Evolutionary conservation across 1,140 invertebrate genomes (phyloP), one percentile per base, ranked within the genome.

Genomic region (Potamilus streckersoni): DNA sequence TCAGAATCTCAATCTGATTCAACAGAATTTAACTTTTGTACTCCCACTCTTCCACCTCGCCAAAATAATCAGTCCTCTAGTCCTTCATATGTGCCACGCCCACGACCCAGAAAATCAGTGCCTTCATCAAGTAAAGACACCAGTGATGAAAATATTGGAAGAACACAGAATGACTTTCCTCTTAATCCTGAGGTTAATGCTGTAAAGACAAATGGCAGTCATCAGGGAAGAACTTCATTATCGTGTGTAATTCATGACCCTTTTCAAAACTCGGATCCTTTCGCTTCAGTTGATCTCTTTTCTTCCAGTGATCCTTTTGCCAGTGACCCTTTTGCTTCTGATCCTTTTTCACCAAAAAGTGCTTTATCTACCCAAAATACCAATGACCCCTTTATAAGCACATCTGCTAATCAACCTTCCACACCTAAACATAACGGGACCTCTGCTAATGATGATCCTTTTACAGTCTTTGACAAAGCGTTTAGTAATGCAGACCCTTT

Each of bases 231-330:
- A 49, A 49, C 38, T 49, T 49, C 6, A 11, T 49, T 11, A 49
- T 49, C 38, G 6, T 66, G 64, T 66, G 20, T 31, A 16, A 66
- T 66, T 16, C 14, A 55, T 27, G 75, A 77, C 70, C 75, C 75
- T 31, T 77, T 77, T 72, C 65, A 68, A 62, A 68, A 64, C 13
- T 62, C 63, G 68, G 73, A 79, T 27, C 73, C 69, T 38, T 83
- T 83, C 74, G 77, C 74, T 56, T 79, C 79, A 31, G 79, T 81
- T 57, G 79, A 83, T 67, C 82, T 79, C 20, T 81, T 83, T 76
- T 55, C 74, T 27, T 70, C 67, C 57, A 59, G 71, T 63, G 80
- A 81, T 57, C 80, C 80, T 60, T 81, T 81, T 72, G 80, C 80
- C 66, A 66, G 77, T 71, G 82, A 83, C 70, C 82, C 82, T 55